Evolutionary conservation across 2,888 invertebrate genomes (phyloP), one percentile per base, ranked within the genome.

Genomic region (Drosophila formosana): DNA sequence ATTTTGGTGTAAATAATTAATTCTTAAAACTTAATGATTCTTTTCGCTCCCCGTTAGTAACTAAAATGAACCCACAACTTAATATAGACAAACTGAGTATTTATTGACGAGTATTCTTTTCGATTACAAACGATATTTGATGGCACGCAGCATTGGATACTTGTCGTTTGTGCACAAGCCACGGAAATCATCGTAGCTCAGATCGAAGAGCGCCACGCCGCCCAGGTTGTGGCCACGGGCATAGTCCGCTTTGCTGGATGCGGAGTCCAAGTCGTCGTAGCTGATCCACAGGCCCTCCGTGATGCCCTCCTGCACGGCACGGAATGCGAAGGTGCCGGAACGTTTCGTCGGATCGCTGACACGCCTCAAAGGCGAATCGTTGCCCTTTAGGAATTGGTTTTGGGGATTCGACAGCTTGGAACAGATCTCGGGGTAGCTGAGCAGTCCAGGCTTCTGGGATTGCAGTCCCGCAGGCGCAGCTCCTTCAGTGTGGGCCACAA

Each of bases 391-490:
- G 91, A 93, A 93, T 23, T 87, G 70, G 62, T 94, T 94, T 51
- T 93, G 93, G 4, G 95, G 95, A 83, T 95, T 95, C 71, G 94
- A 95, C 45, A 96, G 92, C 85, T 95, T 95, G 4, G 95, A 93
- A 90, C 97, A 97, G 1, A 96, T 94, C 92, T 97, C 97, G 0
- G 96, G 94, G 92, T 96, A 97, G 75, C 96, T 96, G 45, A 96
- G 92, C 0, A 96, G 69, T 28, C 97, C 97, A 2, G 95, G 94
- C 8, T 92, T 94, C 78, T 94, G 94, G 4, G 96, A 96, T 91
- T 96, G 95, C 0, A 95, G 94, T 34, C 97, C 97, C 92, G 89
- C 94, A 66, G 94, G 94, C 0, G 96, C 96, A 6, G 96, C 93
- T 0, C 96, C 96, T 30, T 96, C 95, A 0, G 95, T 93, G 2